Conservation (phyloP, 2,113 vertebrate species). For the Brachyhypopomus occidentalis region DNA sequence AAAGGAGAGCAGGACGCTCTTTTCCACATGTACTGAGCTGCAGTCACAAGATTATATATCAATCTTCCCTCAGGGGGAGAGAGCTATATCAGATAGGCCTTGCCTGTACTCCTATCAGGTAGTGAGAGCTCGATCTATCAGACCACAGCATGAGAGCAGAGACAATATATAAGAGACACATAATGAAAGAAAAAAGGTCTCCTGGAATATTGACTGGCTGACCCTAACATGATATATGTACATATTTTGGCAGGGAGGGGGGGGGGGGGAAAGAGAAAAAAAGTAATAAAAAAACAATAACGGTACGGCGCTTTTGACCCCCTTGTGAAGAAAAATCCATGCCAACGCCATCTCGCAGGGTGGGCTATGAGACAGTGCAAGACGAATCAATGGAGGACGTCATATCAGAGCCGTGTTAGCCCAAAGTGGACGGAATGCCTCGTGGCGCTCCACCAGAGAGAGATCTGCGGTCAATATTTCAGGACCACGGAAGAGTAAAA, state of each 20-base stretch:
- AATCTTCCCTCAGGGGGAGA: constrained; percentile 8
- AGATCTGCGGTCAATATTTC: constrained; percentile 39
- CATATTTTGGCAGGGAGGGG: constrained; percentile 62
- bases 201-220: constrained; percentile 58
- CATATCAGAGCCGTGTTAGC: constrained; percentile 50
- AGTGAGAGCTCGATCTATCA: constrained; percentile 35
- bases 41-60: constrained; percentile 35
- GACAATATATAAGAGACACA: constrained; percentile 47
- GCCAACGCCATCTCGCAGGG: constrained; percentile 71
- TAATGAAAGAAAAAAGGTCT: constrained; percentile 45
- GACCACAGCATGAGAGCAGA: constrained; percentile 19
- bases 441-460: constrained; percentile 18
- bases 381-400: constrained; percentile 72
- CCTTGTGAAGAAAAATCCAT: constrained; percentile 70
- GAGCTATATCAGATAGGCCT: background rate
- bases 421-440: constrained; percentile 58
- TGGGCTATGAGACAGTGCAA: constrained; percentile 66
- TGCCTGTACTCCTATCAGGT: constrained; percentile 32
- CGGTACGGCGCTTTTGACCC: constrained; percentile 69
- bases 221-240: constrained; percentile 67
- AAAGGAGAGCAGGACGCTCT: background rate
- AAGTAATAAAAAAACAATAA: constrained; percentile 76
- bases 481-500: constrained; percentile 6
- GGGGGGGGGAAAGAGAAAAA: constrained; percentile 42
- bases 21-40: background rate